Evolutionary conservation across 2,113 vertebrate species (phyloP).

Genomic region (Xyrauchen texanus): DNA sequence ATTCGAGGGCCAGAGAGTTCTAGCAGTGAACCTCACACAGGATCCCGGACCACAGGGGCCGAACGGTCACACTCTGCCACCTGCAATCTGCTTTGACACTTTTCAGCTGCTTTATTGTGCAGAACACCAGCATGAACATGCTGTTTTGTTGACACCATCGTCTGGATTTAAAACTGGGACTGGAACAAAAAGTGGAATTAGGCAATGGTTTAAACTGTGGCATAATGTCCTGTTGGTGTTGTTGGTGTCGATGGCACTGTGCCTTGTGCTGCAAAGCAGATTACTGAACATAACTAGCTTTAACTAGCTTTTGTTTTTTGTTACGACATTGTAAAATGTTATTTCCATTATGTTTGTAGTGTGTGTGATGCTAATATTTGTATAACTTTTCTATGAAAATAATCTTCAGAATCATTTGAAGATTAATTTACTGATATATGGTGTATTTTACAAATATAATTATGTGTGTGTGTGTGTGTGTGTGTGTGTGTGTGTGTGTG

Average conservation of each 20-base stretch:
- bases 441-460: background rate
- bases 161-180: background rate
- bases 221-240: background rate
- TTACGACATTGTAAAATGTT: background rate
- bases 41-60: slow-evolving; percentile 3
- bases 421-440: slow-evolving; percentile 4
- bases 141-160: background rate
- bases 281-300: no score
- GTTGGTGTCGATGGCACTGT: background rate
- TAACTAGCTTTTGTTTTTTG: background rate
- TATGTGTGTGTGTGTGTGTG: background rate
- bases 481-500: background rate
- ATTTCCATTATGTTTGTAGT: background rate
- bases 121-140: background rate
- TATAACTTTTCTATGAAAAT: slow-evolving; percentile 22
- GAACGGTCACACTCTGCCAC: slow-evolving; percentile 64
- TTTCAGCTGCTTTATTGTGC: background rate
- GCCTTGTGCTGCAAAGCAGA: slow-evolving; percentile 1
- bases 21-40: background rate
- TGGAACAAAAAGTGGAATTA: no score
- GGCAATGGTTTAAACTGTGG: background rate
- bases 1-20: background rate
- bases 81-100: slow-evolving; percentile 65
- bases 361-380: slow-evolving; percentile 11
- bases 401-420: background rate